Conservation (phyloP, 2,888 invertebrate genomes). For the Agriopis leucophaearia region DNA sequence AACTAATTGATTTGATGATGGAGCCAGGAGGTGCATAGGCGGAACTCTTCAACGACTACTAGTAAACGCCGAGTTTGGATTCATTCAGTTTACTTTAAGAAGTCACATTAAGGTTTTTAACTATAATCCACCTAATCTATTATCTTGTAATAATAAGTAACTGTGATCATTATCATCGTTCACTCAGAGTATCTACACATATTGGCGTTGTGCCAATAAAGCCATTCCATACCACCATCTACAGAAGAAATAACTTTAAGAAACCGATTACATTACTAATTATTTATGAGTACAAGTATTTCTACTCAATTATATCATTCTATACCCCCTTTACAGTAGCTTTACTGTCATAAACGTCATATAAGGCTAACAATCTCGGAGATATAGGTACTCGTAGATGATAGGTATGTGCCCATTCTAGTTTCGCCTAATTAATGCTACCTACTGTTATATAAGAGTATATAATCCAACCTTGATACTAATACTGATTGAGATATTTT, state of each 20-base stretch:
- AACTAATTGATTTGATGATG: too few species aligned
- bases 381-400: slow-evolving; percentile 54
- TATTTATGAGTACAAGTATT: slow-evolving; percentile 59
- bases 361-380: slow-evolving; percentile 57
- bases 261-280: slow-evolving; percentile 47
- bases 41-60: too few species aligned
- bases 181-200: slow-evolving; percentile 3
- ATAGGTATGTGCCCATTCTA: slow-evolving; percentile 46
- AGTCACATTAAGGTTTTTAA: too few species aligned
- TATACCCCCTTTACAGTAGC: slow-evolving; percentile 71
- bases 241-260: slow-evolving; percentile 19
- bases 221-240: slow-evolving; percentile 21
- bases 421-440: slow-evolving; percentile 75
- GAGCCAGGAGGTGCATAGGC: too few species aligned
- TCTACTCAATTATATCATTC: slow-evolving; percentile 55
- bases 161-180: too few species aligned
- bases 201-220: slow-evolving; percentile 26
- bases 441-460: slow-evolving; percentile 42
- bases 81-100: too few species aligned
- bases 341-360: slow-evolving; percentile 67
- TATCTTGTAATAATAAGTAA: too few species aligned
- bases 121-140: too few species aligned
- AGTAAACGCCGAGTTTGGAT: too few species aligned
- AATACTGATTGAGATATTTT: slow-evolving; percentile 76
- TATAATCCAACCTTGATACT: slow-evolving; percentile 73